These are phyloP conservation scores for Caenorhabditis brenneri DNA, from an alignment of 1,140 invertebrate species.

Conservation along the genomic window DNA sequence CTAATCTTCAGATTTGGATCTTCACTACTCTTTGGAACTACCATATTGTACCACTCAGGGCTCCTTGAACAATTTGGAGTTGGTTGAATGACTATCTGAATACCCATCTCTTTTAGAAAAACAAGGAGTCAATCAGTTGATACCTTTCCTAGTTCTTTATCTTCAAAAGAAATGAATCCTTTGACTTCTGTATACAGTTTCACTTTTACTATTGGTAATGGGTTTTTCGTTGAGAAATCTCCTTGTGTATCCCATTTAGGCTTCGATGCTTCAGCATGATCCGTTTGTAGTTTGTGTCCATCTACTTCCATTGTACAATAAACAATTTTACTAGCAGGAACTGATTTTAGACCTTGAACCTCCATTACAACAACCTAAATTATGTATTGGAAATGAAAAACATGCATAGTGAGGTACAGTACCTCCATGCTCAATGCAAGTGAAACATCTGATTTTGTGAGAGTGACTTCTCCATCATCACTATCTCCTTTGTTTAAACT, in stretches of 20 bases:
- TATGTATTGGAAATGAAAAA: not conserved
- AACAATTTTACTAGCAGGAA: conserved; percentile 94
- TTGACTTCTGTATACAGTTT: conserved; percentile 88
- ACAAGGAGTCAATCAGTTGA: not conserved
- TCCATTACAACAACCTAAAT: conserved; percentile 92
- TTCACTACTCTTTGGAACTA: conserved; percentile 87
- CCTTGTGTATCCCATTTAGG: conserved; percentile 82
- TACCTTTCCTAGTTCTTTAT: conserved; percentile 92
- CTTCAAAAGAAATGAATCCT: conserved; percentile 93
- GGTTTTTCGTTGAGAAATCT: conserved; percentile 96
- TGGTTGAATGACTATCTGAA: conserved; percentile 72
- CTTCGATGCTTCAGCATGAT: conserved; percentile 97
- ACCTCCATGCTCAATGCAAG: conserved; percentile 71
- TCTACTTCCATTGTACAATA: conserved; percentile 99
- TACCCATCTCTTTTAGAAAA: not conserved
- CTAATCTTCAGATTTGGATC: conserved; percentile 96
- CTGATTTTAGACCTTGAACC: conserved; percentile 93
- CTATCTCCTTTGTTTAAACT: conserved; percentile 69
- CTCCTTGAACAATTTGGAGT: conserved; percentile 72
- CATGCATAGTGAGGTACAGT: conserved; percentile 10
- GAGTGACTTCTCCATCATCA: conserved; percentile 67
- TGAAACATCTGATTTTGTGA: conserved; percentile 68
- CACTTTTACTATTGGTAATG: conserved; percentile 93
- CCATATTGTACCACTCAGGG: conserved; percentile 98
- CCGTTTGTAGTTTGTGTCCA: conserved; percentile 93